phyloP scores from a whole-genome alignment of 64 coral and sea anemone species.

The Dendronephthya gigantea region DNA sequence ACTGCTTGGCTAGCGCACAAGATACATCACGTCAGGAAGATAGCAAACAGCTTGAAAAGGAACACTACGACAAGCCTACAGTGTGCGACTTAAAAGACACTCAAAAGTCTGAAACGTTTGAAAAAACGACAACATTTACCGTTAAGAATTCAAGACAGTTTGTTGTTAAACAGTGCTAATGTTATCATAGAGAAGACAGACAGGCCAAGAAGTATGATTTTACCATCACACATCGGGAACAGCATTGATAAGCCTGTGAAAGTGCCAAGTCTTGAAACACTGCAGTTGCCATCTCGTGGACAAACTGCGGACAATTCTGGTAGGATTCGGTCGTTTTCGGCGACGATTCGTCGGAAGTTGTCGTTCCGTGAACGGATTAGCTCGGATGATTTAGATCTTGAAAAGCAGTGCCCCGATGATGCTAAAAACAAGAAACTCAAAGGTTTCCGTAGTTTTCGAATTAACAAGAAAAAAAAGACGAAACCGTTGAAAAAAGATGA shows the following conservation, averaged over 20 bases:
- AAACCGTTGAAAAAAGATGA: not conserved
- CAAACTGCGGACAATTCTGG: not conserved
- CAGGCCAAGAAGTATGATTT: not conserved
- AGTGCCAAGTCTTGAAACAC: not conserved
- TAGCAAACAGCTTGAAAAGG: too few species aligned
- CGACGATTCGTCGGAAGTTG: not conserved
- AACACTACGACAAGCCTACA: too few species aligned
- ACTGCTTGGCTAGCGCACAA: too few species aligned
- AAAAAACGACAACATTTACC: not conserved
- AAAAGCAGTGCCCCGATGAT: not conserved
- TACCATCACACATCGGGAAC: not conserved
- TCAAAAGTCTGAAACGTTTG: not conserved
- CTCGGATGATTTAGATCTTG: not conserved
- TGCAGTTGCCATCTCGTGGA: not conserved
- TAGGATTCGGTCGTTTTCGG: not conserved
- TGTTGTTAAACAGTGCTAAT: not conserved
- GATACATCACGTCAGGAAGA: too few species aligned
- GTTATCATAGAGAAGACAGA: not conserved
- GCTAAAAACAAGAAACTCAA: not conserved
- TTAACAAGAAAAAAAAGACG: not conserved
- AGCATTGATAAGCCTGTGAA: not conserved
- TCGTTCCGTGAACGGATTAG: not conserved
- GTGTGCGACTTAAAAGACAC: not conserved
- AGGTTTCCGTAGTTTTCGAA: constrained; percentile 4
- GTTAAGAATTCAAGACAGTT: not conserved